Percentiles rank a stretch among this genome's conserved stretches.
Evolutionary conservation across 2,797 vertebrate genomes (phyloP).

Genomic region (Enteromius viviparus): DNA sequence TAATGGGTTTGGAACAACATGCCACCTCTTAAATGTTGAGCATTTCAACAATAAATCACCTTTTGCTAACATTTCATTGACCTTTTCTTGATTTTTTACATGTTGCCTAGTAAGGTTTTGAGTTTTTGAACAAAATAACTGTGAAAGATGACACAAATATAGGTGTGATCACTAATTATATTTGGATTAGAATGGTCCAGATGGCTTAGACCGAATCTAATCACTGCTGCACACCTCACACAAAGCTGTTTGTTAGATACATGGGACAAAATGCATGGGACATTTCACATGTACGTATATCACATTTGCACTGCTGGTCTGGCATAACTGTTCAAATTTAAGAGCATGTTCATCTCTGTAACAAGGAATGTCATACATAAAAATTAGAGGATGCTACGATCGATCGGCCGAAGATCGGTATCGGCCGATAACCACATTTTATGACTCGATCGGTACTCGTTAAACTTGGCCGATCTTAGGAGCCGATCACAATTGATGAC

Average conservation of each 20-base stretch:
- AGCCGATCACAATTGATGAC: neutral
- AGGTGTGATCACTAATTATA: neutral
- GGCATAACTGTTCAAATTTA: neutral
- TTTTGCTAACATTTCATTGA: neutral
- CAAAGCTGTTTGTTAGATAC: neutral
- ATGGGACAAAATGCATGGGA: neutral
- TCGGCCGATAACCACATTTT: neutral
- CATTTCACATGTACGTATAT: neutral
- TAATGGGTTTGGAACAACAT: neutral
- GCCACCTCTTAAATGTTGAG: neutral
- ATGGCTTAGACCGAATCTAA: neutral
- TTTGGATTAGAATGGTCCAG: neutral
- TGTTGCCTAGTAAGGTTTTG: no score
- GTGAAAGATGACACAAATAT: constrained; percentile 16
- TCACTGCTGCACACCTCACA: neutral
- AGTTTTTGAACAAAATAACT: neutral
- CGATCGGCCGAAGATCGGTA: neutral
- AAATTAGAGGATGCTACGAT: no score
- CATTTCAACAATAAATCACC: neutral
- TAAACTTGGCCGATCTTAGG: neutral
- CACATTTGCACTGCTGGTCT: neutral
- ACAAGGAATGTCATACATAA: neutral
- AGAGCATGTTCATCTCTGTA: neutral
- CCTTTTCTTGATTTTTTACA: neutral
- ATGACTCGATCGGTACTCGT: neutral